These are phyloP conservation scores for Euura saliciscinereae DNA, from an alignment of 1,140 invertebrate genomes.

Conservation along the genomic window DNA sequence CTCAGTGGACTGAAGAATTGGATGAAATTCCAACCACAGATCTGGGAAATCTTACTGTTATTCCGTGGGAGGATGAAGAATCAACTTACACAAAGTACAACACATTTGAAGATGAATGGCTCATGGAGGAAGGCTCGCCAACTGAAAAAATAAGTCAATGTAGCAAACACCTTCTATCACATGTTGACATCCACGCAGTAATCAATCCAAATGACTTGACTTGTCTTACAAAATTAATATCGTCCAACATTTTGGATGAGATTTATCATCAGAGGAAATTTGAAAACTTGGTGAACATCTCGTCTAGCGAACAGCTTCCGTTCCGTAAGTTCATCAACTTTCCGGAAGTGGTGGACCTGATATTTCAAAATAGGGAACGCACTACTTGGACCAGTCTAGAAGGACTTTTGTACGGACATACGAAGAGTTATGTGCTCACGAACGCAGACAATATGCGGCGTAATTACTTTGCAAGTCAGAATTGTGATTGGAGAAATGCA, in stretches of 20 bases:
- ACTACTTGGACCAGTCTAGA: not conserved
- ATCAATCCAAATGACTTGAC: not conserved
- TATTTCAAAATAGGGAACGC: not conserved
- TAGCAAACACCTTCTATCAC: not conserved
- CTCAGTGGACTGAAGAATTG: not conserved
- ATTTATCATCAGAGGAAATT: not conserved
- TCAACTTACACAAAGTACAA: not conserved
- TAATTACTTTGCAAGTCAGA: not conserved
- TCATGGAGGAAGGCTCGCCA: not conserved
- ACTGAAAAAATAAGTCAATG: not conserved
- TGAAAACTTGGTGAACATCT: not conserved
- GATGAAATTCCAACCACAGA: not conserved
- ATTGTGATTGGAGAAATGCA: not conserved
- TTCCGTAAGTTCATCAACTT: not conserved
- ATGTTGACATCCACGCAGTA: not conserved
- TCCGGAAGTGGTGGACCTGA: not conserved
- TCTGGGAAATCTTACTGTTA: not conserved
- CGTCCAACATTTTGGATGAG: not conserved
- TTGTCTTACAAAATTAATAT: not conserved
- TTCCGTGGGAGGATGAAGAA: not conserved
- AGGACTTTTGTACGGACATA: not conserved
- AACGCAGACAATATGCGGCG: not conserved
- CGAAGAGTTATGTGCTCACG: not conserved
- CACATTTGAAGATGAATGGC: slow-evolving; percentile 4
- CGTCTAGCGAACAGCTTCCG: not conserved